phyloP scores from a whole-genome alignment of 2,888 invertebrate species.

The Trichopria drosophilae region DNA sequence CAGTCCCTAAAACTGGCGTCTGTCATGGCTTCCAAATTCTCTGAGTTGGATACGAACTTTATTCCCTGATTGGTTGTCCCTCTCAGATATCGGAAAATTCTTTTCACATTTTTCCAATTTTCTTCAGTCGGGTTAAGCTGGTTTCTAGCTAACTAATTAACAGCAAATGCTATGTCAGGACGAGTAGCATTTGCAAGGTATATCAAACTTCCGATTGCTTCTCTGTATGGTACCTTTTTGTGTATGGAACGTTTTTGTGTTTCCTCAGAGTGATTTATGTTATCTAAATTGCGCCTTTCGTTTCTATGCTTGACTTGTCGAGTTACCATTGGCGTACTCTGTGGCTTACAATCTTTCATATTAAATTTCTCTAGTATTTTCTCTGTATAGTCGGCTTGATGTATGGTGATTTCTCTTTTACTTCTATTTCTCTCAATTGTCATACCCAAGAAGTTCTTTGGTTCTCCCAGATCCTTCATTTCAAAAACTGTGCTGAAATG shows the following conservation, averaged over 20 bases:
- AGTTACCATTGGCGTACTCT: constrained; percentile 27
- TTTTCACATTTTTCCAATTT: constrained; percentile 29
- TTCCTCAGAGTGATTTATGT: neutral
- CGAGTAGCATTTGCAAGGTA: constrained; percentile 31
- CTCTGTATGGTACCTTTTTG: constrained; percentile 29
- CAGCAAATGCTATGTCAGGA: constrained; percentile 25
- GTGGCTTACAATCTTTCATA: constrained; percentile 17
- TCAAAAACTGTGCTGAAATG: constrained; percentile 33
- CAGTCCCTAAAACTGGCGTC: constrained; percentile 31
- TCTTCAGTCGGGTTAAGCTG: constrained; percentile 29
- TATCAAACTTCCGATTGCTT: constrained; percentile 37
- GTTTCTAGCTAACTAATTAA: constrained; percentile 22
- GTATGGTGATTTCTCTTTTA: constrained; percentile 23
- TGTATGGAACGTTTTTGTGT: neutral
- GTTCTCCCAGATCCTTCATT: constrained; percentile 36
- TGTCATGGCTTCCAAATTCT: constrained; percentile 16
- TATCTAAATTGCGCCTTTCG: constrained; percentile 8
- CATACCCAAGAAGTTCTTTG: constrained; percentile 34
- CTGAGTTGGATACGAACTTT: constrained; percentile 4
- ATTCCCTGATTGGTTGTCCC: constrained; percentile 21
- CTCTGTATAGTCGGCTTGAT: constrained; percentile 29
- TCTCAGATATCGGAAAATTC: constrained; percentile 27
- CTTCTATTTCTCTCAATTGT: constrained; percentile 31
- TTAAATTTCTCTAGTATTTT: constrained; percentile 28
- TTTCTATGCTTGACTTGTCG: constrained; percentile 19